Evolutionary conservation across 1,140 invertebrate species (phyloP).

Genomic region (Drosophila repletoides): DNA sequence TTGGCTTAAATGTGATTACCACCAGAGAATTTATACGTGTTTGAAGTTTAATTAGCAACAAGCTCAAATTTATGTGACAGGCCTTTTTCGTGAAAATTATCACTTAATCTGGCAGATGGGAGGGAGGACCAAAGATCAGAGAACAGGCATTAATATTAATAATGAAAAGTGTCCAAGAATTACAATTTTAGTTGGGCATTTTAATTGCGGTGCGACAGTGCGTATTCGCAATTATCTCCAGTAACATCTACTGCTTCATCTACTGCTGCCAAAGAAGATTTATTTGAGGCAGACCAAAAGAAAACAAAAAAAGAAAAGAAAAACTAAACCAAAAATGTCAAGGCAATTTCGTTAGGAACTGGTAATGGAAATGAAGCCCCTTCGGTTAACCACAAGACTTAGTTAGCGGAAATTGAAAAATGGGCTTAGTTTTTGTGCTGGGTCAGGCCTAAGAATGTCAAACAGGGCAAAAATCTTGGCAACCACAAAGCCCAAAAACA

Average conservation of each 20-base stretch:
- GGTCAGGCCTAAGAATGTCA: constrained; percentile 34
- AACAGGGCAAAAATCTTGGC: constrained; percentile 37
- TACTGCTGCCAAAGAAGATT: constrained; percentile 7
- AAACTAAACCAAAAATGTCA: constrained; percentile 4
- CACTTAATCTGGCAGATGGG: constrained; percentile 8
- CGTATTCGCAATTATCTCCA: constrained; percentile 33
- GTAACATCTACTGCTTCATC: neutral
- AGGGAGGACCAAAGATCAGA: neutral
- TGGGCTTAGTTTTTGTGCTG: constrained; percentile 49
- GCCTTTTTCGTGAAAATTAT: constrained; percentile 26
- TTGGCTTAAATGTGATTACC: constrained; percentile 35
- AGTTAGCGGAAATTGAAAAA: constrained; percentile 73
- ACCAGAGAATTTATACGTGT: constrained; percentile 27
- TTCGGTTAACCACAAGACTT: constrained; percentile 54
- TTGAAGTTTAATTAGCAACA: constrained; percentile 41
- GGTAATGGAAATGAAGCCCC: constrained; percentile 7
- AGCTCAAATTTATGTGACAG: constrained; percentile 12
- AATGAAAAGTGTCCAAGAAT: neutral
- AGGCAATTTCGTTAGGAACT: neutral
- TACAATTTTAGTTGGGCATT: neutral
- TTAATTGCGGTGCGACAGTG: constrained; percentile 25
- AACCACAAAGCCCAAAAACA: constrained; percentile 55
- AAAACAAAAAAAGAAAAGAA: neutral
- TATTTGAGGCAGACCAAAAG: neutral
- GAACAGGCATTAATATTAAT: constrained; percentile 14